phyloP scores from a whole-genome alignment of 2,888 invertebrate genomes.

The Sarcophaga subvicina region DNA sequence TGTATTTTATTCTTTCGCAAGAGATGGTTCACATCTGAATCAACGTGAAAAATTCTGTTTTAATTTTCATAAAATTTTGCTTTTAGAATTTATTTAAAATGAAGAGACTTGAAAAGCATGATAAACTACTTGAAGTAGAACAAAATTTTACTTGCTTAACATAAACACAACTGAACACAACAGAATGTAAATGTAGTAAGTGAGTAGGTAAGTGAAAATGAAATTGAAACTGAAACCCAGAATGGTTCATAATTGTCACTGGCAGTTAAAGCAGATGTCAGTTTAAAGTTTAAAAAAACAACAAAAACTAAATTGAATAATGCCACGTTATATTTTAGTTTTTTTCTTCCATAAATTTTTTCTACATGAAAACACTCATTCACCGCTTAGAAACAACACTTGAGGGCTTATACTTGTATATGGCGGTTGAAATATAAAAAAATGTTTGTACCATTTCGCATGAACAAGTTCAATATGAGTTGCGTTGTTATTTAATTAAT shows the following conservation, averaged over 20 bases:
- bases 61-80: no score
- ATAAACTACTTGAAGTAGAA: neutral
- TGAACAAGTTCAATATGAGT: conserved; percentile 48
- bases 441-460: conserved; percentile 41
- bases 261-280: conserved; percentile 35
- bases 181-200: neutral
- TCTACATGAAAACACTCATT: neutral
- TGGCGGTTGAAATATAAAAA: conserved; percentile 15
- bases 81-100: neutral
- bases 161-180: no score
- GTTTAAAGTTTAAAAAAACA: neutral
- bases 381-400: neutral
- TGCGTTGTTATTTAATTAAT: conserved; percentile 52
- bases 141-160: neutral
- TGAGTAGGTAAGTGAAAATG: neutral
- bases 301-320: neutral
- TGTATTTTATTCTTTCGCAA: no score
- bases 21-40: no score
- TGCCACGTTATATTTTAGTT: neutral
- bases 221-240: no score
- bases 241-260: conserved; percentile 53
- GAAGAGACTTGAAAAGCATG: conserved; percentile 6
- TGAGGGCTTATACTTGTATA: neutral
- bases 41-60: no score
- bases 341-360: neutral